Evolutionary conservation across 2,797 vertebrate species (phyloP).

Genomic region (Anguilla marmorata): DNA sequence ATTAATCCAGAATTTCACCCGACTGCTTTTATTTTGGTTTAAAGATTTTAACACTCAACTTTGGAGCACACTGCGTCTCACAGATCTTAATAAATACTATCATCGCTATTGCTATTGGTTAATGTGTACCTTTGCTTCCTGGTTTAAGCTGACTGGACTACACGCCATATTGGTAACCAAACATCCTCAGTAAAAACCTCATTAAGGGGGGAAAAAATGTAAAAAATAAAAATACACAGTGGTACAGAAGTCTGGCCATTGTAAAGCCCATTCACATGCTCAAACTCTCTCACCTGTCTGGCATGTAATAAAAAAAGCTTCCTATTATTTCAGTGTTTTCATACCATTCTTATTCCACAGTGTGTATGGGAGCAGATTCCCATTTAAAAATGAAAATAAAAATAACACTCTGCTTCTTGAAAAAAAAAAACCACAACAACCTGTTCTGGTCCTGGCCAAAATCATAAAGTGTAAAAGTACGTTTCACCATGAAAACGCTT

Average conservation of each 20-base stretch:
- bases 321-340: not conserved
- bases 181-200: not conserved
- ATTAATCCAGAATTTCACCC: not conserved
- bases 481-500: slow-evolving; percentile 2
- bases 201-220: not conserved
- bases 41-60: slow-evolving; percentile 9
- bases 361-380: not conserved
- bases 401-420: not conserved
- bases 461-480: slow-evolving; percentile 8
- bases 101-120: not conserved
- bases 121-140: not conserved
- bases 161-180: not conserved
- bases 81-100: slow-evolving; percentile 17
- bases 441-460: not conserved
- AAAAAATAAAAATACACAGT: not conserved
- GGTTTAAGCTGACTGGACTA: not conserved
- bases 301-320: not conserved
- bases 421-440: not conserved
- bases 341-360: not conserved
- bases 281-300: not conserved
- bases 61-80: not conserved
- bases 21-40: slow-evolving; percentile 14
- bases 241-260: not conserved
- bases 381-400: not conserved
- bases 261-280: not conserved